Evolutionary conservation across 1,140 invertebrate genomes (phyloP), one percentile per base, ranked within the genome.

Genomic region (Dreissena rostriformis): DNA sequence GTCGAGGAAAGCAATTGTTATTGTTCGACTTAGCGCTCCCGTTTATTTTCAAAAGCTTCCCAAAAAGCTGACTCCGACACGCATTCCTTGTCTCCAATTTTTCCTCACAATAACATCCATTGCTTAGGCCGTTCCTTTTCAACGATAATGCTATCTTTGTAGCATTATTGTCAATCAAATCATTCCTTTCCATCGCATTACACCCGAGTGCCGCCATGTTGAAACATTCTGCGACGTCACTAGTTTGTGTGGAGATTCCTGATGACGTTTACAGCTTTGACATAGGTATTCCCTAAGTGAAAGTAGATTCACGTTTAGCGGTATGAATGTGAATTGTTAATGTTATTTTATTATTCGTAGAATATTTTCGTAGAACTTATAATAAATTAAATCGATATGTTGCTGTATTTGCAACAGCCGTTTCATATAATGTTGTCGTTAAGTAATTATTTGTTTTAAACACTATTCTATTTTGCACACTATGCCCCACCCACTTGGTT

Each of bases 21-120:
- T 84, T 84, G 74, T 84, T 77, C 52, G 82, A 26, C 61, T 84
- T 84, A 10, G 57, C 65, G 63, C 5, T 84, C 28, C 82, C 82
- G 68, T 84, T 84, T 70, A 84, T 39, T 26, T 68, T 26, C 10
- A 72, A 29, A 19, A 84, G 49, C 61, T 84, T 84, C 28, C 72
- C 82, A 61, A 84, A 71, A 17, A 78, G 52, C 17, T 84, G 82
- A 84, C 66, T 77, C 72, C 82, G 61, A 57, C 74, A 78, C 28
- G n/a, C 77, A 61, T 77, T 77, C 29, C 75, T 55, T 65, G 82
- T 77, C 28, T 78, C 75, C 75, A 84, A 70, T 39, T 78, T 84
- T 77, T 84, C 82, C 67, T 84, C 82, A 84, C 82, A 84, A 57
- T 84, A 84, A 66, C 82, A 84, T 29, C 75, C 75, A 84, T 84